Evolutionary conservation across 2,888 invertebrate genomes (phyloP), one percentile per base, ranked within the genome.

Genomic region (Pardosa pseudoannulata): DNA sequence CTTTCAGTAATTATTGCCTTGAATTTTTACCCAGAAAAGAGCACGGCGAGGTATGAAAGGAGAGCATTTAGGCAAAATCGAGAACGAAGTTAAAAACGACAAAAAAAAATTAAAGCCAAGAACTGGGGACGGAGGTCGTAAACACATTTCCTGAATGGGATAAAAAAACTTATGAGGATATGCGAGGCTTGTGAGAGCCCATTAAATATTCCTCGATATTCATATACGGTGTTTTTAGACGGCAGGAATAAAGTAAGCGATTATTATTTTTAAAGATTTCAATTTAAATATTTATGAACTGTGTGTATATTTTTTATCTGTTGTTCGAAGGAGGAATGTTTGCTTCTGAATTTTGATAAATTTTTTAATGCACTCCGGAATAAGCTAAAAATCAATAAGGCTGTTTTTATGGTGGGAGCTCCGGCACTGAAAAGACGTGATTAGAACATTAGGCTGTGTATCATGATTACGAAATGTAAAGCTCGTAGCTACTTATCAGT

Each of bases 201-300:
- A 56, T 56, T 56, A 56, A 56, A 56, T 23, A 23, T 23, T 23
- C 23, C 23, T 56, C 23, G 56, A 56, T 56, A 56, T 56, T 56
- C 56, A 23, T 23, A 56, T 3, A 56, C 56, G 23, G 23, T 56
- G 56, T 56, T 56, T 46, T 56, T 16, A 56, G 5, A 46, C 11
- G 46, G 19, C n/a, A 6, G 16, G 11, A 9, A 36, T 7, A 36
- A 36, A 36, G 9, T 9, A 9, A 36, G 36, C 5, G 56, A 19
- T 23, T 56, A 56, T 56, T 56, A 23, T 56, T 56, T 56, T 56
- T 56, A 56, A 56, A 23, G 56, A 56, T 56, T 56, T 56, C 23
- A 56, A 56, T 56, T 56, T 56, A 56, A 56, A 56, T 56, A 56
- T 56, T 56, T 56, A 56, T 56, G 23, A 56, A 23, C 5, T 2